A percentile compares a stretch with the other conserved stretches of the same genome.
Conservation (phyloP, 2,113 vertebrate genomes). For the Rana temporaria region DNA sequence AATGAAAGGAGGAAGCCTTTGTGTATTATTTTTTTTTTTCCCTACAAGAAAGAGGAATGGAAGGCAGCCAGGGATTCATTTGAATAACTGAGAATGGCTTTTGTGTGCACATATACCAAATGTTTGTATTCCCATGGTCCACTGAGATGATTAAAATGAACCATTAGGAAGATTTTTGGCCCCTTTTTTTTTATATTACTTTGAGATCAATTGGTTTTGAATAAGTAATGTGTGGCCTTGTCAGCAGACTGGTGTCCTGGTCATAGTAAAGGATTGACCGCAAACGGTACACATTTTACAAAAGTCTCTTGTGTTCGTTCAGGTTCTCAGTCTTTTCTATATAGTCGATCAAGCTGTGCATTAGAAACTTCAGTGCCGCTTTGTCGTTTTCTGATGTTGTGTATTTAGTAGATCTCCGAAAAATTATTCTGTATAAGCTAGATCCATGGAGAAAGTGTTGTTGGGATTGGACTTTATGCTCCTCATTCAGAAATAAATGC, state of each 20-base stretch:
- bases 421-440: too few species aligned
- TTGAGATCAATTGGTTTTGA: not conserved
- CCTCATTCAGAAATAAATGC: too few species aligned
- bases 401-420: too few species aligned
- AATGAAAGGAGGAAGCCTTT: too few species aligned
- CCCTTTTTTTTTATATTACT: conserved; percentile 3
- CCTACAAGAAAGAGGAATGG: not conserved
- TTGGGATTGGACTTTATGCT: too few species aligned
- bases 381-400: too few species aligned
- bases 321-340: not conserved
- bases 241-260: not conserved
- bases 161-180: not conserved
- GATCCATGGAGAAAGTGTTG: too few species aligned
- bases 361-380: too few species aligned
- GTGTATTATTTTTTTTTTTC: not conserved
- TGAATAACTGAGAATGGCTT: not conserved
- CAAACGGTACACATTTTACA: not conserved
- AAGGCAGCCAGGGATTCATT: not conserved
- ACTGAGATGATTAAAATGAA: not conserved
- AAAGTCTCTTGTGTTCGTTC: not conserved
- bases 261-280: not conserved
- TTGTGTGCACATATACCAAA: not conserved
- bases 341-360: too few species aligned
- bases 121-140: not conserved
- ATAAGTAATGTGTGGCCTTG: conserved; percentile 24